Conservation (phyloP, 2,888 invertebrate genomes). For the Blastobasis lacticolella region DNA sequence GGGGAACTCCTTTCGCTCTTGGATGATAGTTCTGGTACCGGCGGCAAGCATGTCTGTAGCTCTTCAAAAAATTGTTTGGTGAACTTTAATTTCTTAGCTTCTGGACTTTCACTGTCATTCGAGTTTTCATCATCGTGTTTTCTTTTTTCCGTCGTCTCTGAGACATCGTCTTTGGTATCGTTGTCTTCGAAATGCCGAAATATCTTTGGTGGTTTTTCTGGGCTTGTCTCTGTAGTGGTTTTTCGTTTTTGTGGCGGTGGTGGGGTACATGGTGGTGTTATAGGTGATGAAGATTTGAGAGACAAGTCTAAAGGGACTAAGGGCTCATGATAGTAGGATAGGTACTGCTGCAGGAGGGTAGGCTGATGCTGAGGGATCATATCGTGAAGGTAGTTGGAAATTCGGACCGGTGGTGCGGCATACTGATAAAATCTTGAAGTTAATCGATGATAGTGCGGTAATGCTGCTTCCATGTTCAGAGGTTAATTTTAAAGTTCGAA, state of each 20-base stretch:
- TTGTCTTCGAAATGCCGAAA: slow-evolving; percentile 58
- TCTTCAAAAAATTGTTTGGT: slow-evolving; percentile 63
- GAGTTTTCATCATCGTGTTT: slow-evolving; percentile 50
- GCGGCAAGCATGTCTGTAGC: slow-evolving; percentile 53
- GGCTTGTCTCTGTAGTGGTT: slow-evolving; percentile 37
- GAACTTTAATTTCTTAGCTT: slow-evolving; percentile 62
- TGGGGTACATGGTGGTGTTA: slow-evolving; percentile 85
- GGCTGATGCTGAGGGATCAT: slow-evolving; percentile 62
- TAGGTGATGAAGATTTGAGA: slow-evolving; percentile 80
- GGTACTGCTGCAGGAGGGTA: slow-evolving; percentile 67
- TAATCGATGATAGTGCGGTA: slow-evolving; percentile 58
- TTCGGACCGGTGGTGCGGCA: slow-evolving; percentile 49
- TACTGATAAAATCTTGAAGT: slow-evolving; percentile 62
- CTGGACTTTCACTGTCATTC: slow-evolving; percentile 58
- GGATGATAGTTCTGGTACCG: slow-evolving; percentile 45
- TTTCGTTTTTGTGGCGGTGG: slow-evolving; percentile 78
- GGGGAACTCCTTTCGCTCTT: slow-evolving; percentile 60
- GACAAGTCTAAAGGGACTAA: slow-evolving; percentile 83
- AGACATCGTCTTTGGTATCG: slow-evolving; percentile 36
- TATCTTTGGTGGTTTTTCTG: slow-evolving; percentile 57
- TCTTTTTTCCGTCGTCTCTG: slow-evolving; percentile 36
- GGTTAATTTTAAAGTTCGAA: no score
- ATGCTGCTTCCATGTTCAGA: slow-evolving; percentile 57
- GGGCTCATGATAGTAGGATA: slow-evolving; percentile 76
- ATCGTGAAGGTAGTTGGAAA: slow-evolving; percentile 59